A percentile compares a stretch with the other conserved stretches of the same genome.
These are phyloP conservation scores for Nephotettix cincticeps DNA, from an alignment of 1,140 invertebrate species.

Conservation along the genomic window DNA sequence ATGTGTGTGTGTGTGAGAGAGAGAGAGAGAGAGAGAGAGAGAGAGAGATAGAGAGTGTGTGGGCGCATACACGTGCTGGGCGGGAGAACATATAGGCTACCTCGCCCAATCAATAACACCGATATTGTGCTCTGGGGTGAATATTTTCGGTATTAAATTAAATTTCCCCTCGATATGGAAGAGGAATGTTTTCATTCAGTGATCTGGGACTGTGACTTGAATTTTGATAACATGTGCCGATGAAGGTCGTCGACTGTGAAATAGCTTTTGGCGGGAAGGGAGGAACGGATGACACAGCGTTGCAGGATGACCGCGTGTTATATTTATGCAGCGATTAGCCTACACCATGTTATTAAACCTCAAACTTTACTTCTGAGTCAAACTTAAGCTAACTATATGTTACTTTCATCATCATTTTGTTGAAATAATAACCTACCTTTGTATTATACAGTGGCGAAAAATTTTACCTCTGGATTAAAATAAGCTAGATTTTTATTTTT, in stretches of 20 bases:
- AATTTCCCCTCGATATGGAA: not conserved
- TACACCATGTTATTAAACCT: too few species aligned
- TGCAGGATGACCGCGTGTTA: not conserved
- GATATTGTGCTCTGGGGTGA: not conserved
- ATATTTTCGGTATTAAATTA: not conserved
- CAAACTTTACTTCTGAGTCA: too few species aligned
- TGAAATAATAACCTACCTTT: too few species aligned
- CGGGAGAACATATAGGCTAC: too few species aligned
- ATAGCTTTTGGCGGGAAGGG: not conserved
- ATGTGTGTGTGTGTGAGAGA: constrained; percentile 17
- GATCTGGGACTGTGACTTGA: constrained; percentile 2
- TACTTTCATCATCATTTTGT: too few species aligned
- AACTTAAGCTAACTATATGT: too few species aligned
- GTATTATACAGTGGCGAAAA: too few species aligned
- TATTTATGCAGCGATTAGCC: too few species aligned
- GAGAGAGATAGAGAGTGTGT: not conserved
- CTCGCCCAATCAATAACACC: not conserved
- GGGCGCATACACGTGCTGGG: not conserved
- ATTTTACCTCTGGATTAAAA: too few species aligned
- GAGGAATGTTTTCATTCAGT: constrained; percentile 9
- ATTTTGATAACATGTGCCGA: constrained; percentile 1
- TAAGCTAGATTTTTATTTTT: too few species aligned
- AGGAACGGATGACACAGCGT: not conserved
- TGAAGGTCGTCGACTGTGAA: constrained; percentile 7
- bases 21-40: not conserved